Conservation (phyloP, 2,888 invertebrate genomes). For the Scaptomyza reducta region DNA sequence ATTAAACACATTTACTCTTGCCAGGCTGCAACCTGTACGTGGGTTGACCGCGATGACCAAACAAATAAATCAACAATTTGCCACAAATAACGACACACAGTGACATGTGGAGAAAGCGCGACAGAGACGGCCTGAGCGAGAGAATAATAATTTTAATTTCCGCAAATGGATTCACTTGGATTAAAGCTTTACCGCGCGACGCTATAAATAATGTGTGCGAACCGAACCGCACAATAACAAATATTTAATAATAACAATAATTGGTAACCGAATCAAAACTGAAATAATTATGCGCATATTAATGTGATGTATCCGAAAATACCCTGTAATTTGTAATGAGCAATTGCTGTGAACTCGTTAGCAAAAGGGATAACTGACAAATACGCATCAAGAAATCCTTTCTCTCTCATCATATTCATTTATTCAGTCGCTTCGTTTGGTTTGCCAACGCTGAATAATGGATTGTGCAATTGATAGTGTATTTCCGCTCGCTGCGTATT, state of each 20-base stretch:
- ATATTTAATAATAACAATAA: conserved; percentile 42
- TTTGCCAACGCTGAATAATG: background rate
- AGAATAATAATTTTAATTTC: conserved; percentile 62
- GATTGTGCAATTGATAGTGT: conserved; percentile 8
- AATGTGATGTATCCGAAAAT: background rate
- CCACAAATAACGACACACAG: conserved; percentile 3
- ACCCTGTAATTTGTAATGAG: conserved; percentile 1
- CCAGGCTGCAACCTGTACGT: conserved; percentile 29
- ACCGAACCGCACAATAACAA: conserved; percentile 47
- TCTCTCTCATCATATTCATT: background rate
- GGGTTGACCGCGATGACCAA: conserved; percentile 47
- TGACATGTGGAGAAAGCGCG: conserved; percentile 9
- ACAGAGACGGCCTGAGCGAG: background rate
- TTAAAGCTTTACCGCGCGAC: conserved; percentile 38
- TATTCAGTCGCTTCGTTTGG: background rate
- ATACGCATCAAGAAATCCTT: too few relatives aligned
- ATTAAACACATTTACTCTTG: conserved; percentile 52
- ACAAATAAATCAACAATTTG: conserved; percentile 40
- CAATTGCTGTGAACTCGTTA: too few relatives aligned
- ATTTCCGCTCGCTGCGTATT: conserved; percentile 43
- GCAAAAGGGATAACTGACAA: background rate
- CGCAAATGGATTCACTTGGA: conserved; percentile 58
- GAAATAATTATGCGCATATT: conserved; percentile 37
- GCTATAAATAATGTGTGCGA: conserved; percentile 65
- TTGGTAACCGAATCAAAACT: conserved; percentile 27